Conservation (phyloP, 1,140 invertebrate genomes). For the Augochlora pura region DNA sequence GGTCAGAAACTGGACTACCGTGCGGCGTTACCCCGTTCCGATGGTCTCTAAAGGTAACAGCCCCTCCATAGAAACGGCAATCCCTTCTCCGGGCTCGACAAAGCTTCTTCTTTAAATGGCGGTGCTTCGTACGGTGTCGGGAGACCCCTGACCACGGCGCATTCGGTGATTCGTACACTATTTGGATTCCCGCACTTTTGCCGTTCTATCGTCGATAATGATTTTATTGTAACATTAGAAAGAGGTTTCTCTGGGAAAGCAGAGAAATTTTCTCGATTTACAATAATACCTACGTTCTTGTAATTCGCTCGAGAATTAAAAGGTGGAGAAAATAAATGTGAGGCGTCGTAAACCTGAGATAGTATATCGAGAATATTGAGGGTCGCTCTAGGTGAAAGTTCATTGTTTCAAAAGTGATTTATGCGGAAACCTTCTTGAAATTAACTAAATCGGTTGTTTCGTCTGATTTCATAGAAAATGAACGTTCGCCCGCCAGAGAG, state of each 20-base stretch:
- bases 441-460: not conserved
- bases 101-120: slow-evolving; percentile 29
- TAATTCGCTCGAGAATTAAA: too few relatives aligned
- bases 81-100: slow-evolving; percentile 3
- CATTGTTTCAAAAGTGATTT: not conserved
- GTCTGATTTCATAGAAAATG: not conserved
- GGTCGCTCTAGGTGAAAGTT: not conserved
- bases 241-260: too few relatives aligned
- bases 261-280: too few relatives aligned
- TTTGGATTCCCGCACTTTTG: not conserved
- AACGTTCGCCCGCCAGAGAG: too few relatives aligned
- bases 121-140: not conserved
- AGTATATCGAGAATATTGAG: not conserved
- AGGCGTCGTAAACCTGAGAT: slow-evolving; percentile 18
- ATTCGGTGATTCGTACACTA: slow-evolving; percentile 5
- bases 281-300: too few relatives aligned
- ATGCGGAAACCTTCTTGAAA: not conserved
- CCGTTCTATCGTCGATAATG: slow-evolving; percentile 14
- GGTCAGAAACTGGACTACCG: slow-evolving; percentile 63
- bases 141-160: not conserved
- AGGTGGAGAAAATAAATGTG: too few relatives aligned
- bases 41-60: slow-evolving; percentile 46
- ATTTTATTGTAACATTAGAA: slow-evolving; percentile 6
- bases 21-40: slow-evolving; percentile 23
- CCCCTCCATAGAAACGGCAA: slow-evolving; percentile 16